phyloP scores from a whole-genome alignment of 2,113 vertebrate species.

The Cebidichthys violaceus region DNA sequence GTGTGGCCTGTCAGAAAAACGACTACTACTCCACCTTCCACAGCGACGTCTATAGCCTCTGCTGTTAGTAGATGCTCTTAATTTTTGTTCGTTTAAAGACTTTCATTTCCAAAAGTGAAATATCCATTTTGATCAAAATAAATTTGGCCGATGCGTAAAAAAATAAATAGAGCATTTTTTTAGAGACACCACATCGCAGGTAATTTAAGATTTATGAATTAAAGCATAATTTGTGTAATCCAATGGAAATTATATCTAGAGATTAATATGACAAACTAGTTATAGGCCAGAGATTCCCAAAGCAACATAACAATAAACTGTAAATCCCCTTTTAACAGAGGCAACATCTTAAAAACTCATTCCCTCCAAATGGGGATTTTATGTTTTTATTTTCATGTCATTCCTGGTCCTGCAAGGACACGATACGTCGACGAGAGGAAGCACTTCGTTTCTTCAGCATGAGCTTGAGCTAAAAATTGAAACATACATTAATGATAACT shows the following conservation, averaged over 20 bases:
- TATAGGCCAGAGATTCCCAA: conserved; percentile 56
- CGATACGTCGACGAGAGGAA: conserved; percentile 82
- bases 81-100: not conserved
- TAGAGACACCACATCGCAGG: conserved; percentile 10
- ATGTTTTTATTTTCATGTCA: conserved; percentile 81
- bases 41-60: not conserved
- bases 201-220: conserved; percentile 16
- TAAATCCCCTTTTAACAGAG: conserved; percentile 63
- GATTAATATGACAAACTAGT: conserved; percentile 13
- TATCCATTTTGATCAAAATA: conserved; percentile 25
- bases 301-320: conserved; percentile 50
- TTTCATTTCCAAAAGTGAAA: conserved; percentile 33
- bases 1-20: conserved; percentile 35
- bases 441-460: conserved; percentile 89
- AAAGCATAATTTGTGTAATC: conserved; percentile 48
- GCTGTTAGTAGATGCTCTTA: not conserved
- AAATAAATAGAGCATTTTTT: conserved; percentile 41
- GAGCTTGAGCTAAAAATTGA: conserved; percentile 86
- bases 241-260: conserved; percentile 48
- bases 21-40: conserved; percentile 17
- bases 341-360: conserved; percentile 49
- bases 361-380: conserved; percentile 77
- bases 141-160: not conserved
- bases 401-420: conserved; percentile 87
- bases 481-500: not conserved